These are phyloP conservation scores for Neelides sp. DNA, from an alignment of 1,140 invertebrate species.

Conservation along the genomic window DNA sequence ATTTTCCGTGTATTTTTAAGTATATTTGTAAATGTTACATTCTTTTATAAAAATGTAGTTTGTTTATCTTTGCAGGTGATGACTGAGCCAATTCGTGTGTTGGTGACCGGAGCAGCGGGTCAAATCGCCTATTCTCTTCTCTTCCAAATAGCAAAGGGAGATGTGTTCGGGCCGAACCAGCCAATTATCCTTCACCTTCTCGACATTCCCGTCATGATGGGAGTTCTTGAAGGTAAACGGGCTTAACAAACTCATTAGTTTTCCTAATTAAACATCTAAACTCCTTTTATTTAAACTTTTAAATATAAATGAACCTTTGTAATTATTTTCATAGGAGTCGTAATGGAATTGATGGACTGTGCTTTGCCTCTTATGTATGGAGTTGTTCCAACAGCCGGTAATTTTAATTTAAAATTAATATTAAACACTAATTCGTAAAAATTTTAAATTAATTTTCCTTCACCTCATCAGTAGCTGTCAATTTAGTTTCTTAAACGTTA, in stretches of 20 bases:
- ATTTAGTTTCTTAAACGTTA: no score
- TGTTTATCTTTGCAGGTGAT: constrained; percentile 43
- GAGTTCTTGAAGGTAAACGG: constrained; percentile 64
- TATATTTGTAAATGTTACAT: neutral
- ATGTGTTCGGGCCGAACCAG: constrained; percentile 88
- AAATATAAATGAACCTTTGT: neutral
- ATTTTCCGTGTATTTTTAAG: neutral
- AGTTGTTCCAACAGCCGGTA: constrained; percentile 73
- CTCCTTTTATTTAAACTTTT: neutral
- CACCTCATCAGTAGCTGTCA: no score
- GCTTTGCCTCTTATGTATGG: constrained; percentile 70
- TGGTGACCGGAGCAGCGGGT: constrained; percentile 94
- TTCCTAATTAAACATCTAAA: neutral
- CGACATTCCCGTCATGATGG: constrained; percentile 92
- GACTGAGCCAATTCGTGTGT: constrained; percentile 74
- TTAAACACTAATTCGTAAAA: no score
- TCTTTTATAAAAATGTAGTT: constrained; percentile 9
- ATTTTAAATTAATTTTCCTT: no score
- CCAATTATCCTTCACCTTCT: constrained; percentile 79
- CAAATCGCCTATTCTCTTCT: constrained; percentile 97
- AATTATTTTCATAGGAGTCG: constrained; percentile 48
- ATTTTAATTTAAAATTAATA: no score
- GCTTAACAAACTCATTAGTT: no score
- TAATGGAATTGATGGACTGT: constrained; percentile 94
- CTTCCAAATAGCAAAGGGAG: constrained; percentile 85